phyloP scores from a whole-genome alignment of 2,113 vertebrate species.

The Cichladusa arquata region DNA sequence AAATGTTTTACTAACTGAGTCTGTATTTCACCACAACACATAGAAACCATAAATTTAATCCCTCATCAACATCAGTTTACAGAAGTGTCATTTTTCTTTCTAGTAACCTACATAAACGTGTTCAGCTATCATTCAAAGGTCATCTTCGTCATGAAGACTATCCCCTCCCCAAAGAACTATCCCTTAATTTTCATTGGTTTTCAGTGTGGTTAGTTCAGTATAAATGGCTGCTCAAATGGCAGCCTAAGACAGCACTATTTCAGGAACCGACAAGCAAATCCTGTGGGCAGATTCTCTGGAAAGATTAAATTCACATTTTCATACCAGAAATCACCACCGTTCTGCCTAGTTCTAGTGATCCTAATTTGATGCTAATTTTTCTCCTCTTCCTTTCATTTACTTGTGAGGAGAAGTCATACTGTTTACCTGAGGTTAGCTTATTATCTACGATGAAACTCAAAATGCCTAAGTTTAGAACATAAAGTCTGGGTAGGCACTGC shows the following conservation, averaged over 20 bases:
- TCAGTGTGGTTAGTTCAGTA: neutral
- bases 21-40: neutral
- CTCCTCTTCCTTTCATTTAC: neutral
- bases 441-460: neutral
- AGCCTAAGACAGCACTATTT: neutral
- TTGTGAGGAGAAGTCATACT: neutral
- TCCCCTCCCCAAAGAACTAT: neutral
- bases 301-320: neutral
- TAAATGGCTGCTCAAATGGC: neutral
- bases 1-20: neutral
- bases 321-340: neutral
- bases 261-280: neutral
- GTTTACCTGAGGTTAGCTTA: neutral
- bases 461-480: neutral
- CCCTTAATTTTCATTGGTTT: neutral
- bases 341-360: neutral
- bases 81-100: neutral
- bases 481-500: neutral
- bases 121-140: neutral
- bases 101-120: fast-evolving
- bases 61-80: neutral
- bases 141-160: neutral
- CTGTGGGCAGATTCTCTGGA: neutral
- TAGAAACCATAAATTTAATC: neutral
- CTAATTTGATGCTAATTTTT: neutral